Evolutionary conservation across 2,888 invertebrate genomes (phyloP).

Genomic region (Trachelus stipa): DNA sequence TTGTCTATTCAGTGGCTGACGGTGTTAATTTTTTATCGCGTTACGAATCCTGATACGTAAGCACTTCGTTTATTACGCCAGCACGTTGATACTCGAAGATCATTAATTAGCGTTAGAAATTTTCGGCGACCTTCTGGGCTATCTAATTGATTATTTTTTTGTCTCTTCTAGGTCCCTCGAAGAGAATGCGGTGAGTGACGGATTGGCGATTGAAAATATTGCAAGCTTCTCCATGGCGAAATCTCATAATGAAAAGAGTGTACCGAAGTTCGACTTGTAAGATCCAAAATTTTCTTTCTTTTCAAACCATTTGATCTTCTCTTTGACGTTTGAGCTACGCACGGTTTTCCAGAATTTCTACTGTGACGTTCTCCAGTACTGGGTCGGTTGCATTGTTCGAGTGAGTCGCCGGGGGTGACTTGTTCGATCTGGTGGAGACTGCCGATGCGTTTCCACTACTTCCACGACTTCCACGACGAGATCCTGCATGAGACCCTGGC

Average conservation of each 20-base stretch:
- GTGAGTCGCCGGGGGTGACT: constrained; percentile 55
- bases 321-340: not conserved
- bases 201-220: not conserved
- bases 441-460: constrained; percentile 82
- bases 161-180: not conserved
- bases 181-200: not conserved
- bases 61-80: not conserved
- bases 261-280: not conserved
- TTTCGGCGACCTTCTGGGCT: not conserved
- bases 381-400: constrained; percentile 62
- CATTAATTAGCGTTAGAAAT: not conserved
- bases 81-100: not conserved
- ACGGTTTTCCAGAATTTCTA: constrained; percentile 76
- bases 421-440: constrained; percentile 77
- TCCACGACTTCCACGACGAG: constrained; percentile 79
- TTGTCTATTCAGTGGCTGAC: not conserved
- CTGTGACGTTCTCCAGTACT: constrained; percentile 76
- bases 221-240: not conserved
- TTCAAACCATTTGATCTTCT: not conserved
- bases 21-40: not conserved
- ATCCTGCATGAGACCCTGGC: constrained; percentile 69
- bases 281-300: not conserved
- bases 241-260: not conserved
- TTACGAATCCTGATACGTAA: not conserved
- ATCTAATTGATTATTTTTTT: not conserved